phyloP scores from a whole-genome alignment of 2,888 invertebrate species.

The Villa cingulata region DNA sequence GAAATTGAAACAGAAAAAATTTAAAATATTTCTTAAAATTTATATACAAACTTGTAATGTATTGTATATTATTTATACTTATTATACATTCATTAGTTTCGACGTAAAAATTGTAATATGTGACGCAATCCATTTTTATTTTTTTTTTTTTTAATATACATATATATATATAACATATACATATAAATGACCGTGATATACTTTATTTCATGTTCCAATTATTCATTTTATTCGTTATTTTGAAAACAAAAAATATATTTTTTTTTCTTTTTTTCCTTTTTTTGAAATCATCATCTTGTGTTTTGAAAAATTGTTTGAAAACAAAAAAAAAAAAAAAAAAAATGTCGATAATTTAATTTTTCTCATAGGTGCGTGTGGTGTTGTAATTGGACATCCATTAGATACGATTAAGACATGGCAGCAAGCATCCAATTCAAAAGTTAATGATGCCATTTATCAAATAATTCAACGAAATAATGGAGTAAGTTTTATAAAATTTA shows the following conservation, averaged over 20 bases:
- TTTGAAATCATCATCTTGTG: no score
- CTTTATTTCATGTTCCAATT: no score
- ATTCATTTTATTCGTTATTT: no score
- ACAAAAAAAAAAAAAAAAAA: background rate
- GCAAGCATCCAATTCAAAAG: slow-evolving; percentile 38
- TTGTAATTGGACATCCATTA: slow-evolving; percentile 52
- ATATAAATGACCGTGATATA: no score
- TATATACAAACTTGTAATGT: background rate
- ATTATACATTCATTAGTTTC: no score
- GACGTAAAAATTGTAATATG: background rate
- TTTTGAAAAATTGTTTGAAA: no score
- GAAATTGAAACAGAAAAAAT: background rate
- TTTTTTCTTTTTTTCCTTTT: no score
- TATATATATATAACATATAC: no score
- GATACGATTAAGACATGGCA: slow-evolving; percentile 60
- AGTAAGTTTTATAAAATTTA: slow-evolving; percentile 22
- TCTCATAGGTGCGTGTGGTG: slow-evolving; percentile 44
- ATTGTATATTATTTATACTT: no score
- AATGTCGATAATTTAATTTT: background rate
- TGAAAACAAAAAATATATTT: no score
- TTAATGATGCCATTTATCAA: slow-evolving; percentile 30
- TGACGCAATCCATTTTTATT: background rate
- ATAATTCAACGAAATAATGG: slow-evolving; percentile 33
- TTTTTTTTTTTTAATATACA: background rate
- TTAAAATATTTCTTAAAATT: background rate